A percentile compares a stretch with the other conserved stretches of the same genome.
Conservation (phyloP, 1,140 invertebrate species). For the Achroia grisella region DNA sequence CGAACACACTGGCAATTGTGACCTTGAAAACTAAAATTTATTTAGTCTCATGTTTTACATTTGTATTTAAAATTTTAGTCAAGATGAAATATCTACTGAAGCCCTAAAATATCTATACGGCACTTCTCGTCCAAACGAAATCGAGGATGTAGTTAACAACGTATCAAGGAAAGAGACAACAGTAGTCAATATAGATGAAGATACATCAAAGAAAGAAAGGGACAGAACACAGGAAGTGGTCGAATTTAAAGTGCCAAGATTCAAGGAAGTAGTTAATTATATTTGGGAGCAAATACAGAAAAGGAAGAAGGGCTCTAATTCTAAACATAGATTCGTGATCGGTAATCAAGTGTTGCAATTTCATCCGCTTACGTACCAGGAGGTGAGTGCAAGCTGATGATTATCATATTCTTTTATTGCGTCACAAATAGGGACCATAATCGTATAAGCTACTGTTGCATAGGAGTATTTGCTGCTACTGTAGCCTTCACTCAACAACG, state of each 20-base stretch:
- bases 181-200: constrained; percentile 42
- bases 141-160: constrained; percentile 68
- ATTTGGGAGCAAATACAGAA: constrained; percentile 78
- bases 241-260: constrained; percentile 72
- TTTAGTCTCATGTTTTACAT: constrained; percentile 2
- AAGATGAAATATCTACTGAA: constrained; percentile 85
- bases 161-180: constrained; percentile 47
- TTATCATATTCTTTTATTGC: too few species aligned
- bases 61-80: constrained; percentile 68
- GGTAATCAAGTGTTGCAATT: constrained; percentile 81
- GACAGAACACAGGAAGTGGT: constrained; percentile 19
- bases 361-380: constrained; percentile 76
- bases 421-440: too few species aligned
- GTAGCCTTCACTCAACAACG: too few species aligned
- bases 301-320: constrained; percentile 74
- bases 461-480: too few species aligned
- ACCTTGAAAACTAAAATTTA: too few species aligned
- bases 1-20: too few species aligned
- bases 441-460: too few species aligned
- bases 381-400: constrained; percentile 73
- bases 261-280: constrained; percentile 77
- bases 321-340: constrained; percentile 75
- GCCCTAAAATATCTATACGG: constrained; percentile 82
- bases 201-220: constrained; percentile 36
- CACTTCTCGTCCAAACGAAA: constrained; percentile 70